phyloP scores from a whole-genome alignment of 2,888 invertebrate genomes.

The Cremastobaeus sp. region DNA sequence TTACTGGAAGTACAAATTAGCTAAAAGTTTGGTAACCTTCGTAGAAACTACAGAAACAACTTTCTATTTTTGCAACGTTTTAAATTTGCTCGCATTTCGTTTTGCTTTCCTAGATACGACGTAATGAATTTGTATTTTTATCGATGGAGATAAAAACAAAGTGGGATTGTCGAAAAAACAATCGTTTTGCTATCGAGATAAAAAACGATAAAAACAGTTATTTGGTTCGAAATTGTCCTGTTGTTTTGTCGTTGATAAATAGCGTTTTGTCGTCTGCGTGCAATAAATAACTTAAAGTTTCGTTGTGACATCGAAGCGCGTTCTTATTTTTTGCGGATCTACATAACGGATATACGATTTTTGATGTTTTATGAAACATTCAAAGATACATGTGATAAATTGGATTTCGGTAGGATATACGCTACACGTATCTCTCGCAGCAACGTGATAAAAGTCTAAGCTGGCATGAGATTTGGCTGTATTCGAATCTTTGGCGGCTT shows the following conservation, averaged over 20 bases:
- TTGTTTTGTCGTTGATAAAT: constrained; percentile 19
- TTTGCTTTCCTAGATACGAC: no score
- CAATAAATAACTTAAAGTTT: constrained; percentile 47
- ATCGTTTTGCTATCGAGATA: no score
- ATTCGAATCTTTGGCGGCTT: constrained; percentile 64
- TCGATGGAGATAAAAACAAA: no score
- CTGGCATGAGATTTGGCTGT: constrained; percentile 63
- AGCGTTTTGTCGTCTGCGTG: constrained; percentile 8
- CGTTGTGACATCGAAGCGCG: constrained; percentile 33
- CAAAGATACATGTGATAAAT: constrained; percentile 55
- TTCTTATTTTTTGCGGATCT: constrained; percentile 48
- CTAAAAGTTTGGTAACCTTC: no score
- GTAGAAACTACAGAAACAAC: no score
- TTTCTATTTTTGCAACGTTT: no score
- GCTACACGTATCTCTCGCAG: constrained; percentile 57
- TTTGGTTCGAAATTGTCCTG: background rate
- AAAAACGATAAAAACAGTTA: no score
- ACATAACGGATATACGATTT: constrained; percentile 51
- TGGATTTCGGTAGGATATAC: constrained; percentile 57
- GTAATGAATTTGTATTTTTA: no score
- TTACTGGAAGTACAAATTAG: no score
- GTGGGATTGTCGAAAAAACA: no score
- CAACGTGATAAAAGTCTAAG: constrained; percentile 60
- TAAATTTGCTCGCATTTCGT: no score
- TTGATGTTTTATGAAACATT: constrained; percentile 51